These are phyloP conservation scores for Acanthosoma haemorrhoidale DNA, from an alignment of 2,888 invertebrate genomes.

Conservation along the genomic window DNA sequence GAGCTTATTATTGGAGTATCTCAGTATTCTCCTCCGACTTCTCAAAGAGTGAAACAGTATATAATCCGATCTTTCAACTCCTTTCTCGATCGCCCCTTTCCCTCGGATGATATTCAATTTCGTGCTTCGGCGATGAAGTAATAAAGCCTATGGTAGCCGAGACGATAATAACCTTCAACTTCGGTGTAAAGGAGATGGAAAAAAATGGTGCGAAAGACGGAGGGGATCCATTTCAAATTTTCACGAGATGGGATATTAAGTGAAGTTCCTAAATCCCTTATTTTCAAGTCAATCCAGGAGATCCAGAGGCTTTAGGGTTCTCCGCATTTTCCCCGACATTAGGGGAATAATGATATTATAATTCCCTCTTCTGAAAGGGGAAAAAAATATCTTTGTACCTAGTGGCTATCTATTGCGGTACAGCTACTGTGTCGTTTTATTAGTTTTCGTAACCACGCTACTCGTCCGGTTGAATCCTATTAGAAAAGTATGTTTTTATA, in stretches of 20 bases:
- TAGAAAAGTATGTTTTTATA: no score
- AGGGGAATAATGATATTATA: constrained; percentile 11
- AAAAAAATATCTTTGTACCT: not conserved
- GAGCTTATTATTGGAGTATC: no score
- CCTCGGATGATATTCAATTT: constrained; percentile 9
- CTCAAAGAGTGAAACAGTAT: not conserved
- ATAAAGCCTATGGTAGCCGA: not conserved
- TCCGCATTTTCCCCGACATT: constrained; percentile 14
- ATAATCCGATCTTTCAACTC: not conserved
- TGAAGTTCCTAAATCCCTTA: constrained; percentile 28
- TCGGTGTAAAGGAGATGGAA: not conserved
- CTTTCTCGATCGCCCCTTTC: not conserved
- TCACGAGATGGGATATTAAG: constrained; percentile 14
- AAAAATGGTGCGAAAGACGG: no score
- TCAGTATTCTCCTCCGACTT: no score
- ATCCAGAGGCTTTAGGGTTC: not conserved
- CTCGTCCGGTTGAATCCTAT: no score
- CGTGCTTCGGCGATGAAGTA: not conserved
- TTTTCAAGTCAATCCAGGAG: constrained; percentile 26
- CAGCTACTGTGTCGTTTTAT: no score
- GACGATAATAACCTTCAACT: constrained; percentile 1
- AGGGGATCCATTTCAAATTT: constrained; percentile 23
- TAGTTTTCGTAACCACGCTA: no score
- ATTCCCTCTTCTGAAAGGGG: constrained; percentile 3
- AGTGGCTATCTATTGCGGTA: not conserved